Conservation (phyloP, 2,113 vertebrate genomes). For the Neolamprologus brichardi region DNA sequence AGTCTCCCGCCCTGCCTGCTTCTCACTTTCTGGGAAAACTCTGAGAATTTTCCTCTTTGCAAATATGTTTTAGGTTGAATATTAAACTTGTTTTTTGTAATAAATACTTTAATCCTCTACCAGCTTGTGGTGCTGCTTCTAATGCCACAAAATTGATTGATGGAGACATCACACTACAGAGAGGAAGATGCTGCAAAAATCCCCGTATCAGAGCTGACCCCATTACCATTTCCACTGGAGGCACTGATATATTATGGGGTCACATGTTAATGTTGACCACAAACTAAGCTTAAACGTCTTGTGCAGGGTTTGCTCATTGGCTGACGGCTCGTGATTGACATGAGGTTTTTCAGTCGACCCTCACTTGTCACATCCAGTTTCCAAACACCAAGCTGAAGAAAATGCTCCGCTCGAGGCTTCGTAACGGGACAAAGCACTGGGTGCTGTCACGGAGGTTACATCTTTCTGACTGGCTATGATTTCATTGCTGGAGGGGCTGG, state of each 20-base stretch:
- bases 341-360: background rate
- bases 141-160: background rate
- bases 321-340: accelerated
- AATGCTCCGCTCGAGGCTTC: background rate
- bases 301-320: background rate
- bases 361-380: background rate
- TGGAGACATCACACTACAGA: background rate
- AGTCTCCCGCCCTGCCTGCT: background rate
- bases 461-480: background rate
- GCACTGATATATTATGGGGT: background rate
- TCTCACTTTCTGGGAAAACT: background rate
- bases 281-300: background rate
- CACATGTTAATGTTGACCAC: background rate
- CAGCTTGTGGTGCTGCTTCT: background rate
- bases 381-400: background rate
- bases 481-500: background rate
- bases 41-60: background rate
- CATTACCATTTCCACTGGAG: background rate
- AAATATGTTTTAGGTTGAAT: background rate
- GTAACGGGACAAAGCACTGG: accelerated
- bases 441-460: background rate
- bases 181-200: accelerated
- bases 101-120: background rate
- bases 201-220: accelerated
- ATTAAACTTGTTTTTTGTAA: background rate